These are phyloP conservation scores for Bradysia coprophila DNA, from an alignment of 1,140 invertebrate species.

Conservation along the genomic window DNA sequence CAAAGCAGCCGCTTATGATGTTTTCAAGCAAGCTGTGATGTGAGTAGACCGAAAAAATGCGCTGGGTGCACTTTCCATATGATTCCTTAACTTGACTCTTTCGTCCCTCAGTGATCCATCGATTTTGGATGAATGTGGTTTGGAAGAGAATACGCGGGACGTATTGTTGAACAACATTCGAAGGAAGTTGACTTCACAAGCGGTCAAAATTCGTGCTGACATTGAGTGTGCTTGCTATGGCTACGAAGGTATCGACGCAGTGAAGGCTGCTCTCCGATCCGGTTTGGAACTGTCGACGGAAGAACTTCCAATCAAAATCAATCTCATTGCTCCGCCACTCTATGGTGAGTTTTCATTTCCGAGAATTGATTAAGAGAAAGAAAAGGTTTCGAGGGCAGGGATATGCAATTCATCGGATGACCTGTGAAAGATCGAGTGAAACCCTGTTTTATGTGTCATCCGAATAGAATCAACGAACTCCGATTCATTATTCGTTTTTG, in stretches of 20 bases:
- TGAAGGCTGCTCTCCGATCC: constrained; percentile 80
- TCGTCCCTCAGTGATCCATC: constrained; percentile 88
- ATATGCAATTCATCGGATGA: too few species aligned
- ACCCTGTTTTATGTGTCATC: too few species aligned
- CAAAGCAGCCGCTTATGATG: constrained; percentile 87
- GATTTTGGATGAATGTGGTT: constrained; percentile 88
- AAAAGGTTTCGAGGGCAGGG: too few species aligned
- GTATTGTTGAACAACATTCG: constrained; percentile 90
- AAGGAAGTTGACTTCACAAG: constrained; percentile 90
- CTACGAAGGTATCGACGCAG: constrained; percentile 98
- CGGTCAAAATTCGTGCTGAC: constrained; percentile 94
- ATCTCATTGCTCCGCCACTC: constrained; percentile 93
- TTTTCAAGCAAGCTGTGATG: constrained; percentile 96
- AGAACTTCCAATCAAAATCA: constrained; percentile 94
- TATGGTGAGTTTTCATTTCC: constrained; percentile 47
- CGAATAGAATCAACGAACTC: too few species aligned
- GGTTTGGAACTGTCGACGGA: constrained; percentile 86
- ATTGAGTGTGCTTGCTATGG: constrained; percentile 98
- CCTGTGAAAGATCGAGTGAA: too few species aligned
- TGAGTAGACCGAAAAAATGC: constrained; percentile 36
- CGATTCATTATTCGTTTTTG: constrained; percentile 2
- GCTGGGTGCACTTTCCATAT: too few species aligned
- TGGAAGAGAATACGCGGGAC: constrained; percentile 84
- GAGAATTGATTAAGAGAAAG: background rate
- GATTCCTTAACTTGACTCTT: too few species aligned